phyloP scores from a whole-genome alignment of 2,888 invertebrate species.

The Gryllus longicercus region DNA sequence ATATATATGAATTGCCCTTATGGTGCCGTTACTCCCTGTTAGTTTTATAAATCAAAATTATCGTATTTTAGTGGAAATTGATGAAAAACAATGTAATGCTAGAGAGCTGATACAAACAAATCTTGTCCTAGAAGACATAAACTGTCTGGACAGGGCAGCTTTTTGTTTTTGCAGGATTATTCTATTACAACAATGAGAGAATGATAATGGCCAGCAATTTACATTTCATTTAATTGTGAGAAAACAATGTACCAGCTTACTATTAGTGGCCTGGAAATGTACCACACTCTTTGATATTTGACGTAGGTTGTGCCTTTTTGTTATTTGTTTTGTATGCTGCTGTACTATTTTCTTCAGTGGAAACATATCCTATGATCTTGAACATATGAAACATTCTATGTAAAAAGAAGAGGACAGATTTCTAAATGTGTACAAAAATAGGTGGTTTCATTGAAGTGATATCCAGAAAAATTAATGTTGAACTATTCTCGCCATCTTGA shows the following conservation, averaged over 20 bases:
- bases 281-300: slow-evolving; percentile 7
- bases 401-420: background rate
- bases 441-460: slow-evolving; percentile 6
- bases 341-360: slow-evolving; percentile 1
- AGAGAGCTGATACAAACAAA: background rate
- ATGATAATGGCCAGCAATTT: background rate
- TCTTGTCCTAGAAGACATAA: background rate
- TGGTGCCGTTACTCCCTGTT: slow-evolving; percentile 17
- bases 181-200: background rate
- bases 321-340: background rate
- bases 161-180: background rate
- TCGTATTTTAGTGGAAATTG: background rate
- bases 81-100: background rate
- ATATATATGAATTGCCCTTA: slow-evolving; percentile 2
- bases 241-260: background rate
- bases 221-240: background rate
- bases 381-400: background rate
- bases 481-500: background rate
- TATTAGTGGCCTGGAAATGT: slow-evolving; percentile 1
- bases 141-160: background rate
- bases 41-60: slow-evolving; percentile 11
- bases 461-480: background rate
- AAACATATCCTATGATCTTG: slow-evolving; percentile 10
- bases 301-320: slow-evolving; percentile 3
- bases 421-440: background rate